Percentiles rank a stretch among this genome's conserved stretches.
Evolutionary conservation across 2,113 vertebrate species (phyloP).

Genomic region (Panurus biarmicus): DNA sequence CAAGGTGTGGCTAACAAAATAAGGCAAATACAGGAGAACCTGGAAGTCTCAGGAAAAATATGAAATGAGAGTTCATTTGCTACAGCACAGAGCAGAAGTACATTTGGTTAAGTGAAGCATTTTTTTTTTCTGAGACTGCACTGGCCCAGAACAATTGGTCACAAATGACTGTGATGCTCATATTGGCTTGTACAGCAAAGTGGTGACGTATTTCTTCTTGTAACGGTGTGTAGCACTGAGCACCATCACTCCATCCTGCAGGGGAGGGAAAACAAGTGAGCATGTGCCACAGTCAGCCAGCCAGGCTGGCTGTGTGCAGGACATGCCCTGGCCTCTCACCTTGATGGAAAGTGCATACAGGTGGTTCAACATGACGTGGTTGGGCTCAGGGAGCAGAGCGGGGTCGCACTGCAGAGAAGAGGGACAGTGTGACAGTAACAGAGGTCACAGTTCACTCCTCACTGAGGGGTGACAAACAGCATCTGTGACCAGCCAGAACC

Average conservation of each 20-base stretch:
- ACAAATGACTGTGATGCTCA: conserved; percentile 41
- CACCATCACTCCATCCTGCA: conserved; percentile 97
- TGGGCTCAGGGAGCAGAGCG: conserved; percentile 94
- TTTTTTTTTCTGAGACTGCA: background rate
- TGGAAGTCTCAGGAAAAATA: conserved; percentile 49
- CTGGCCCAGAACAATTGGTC: background rate
- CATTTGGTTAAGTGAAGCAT: background rate
- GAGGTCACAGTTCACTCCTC: background rate
- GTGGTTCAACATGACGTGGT: conserved; percentile 98
- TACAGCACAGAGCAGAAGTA: conserved; percentile 17
- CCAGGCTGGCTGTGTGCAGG: background rate
- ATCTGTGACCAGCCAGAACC: background rate
- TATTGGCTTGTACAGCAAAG: conserved; percentile 95
- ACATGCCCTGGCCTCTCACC: conserved; percentile 54
- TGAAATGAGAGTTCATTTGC: conserved; percentile 33
- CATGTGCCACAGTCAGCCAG: background rate
- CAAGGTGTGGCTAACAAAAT: background rate
- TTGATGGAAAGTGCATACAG: conserved; percentile 97
- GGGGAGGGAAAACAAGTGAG: conserved; percentile 15
- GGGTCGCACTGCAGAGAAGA: conserved; percentile 84
- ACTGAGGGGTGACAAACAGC: background rate
- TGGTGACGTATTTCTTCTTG: conserved; percentile 98
- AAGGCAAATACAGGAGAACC: conserved; percentile 12
- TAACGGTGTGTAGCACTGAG: conserved; percentile 95
- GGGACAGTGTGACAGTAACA: background rate